A percentile compares a stretch with the other conserved stretches of the same genome.
phyloP scores from a whole-genome alignment of 2,113 vertebrate genomes.

The Sphyrna mokarran region DNA sequence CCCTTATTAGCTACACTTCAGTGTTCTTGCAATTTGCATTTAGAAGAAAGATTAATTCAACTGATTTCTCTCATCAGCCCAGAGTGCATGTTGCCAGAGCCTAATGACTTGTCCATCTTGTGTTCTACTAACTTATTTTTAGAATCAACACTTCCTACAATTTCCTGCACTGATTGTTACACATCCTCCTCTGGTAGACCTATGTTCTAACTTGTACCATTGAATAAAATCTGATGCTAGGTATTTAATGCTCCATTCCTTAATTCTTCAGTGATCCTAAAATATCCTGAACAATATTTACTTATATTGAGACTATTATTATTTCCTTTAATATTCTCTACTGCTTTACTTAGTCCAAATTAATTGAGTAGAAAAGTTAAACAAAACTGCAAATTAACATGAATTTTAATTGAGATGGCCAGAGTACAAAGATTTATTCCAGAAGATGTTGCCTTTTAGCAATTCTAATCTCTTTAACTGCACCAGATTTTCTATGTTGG shows the following conservation, averaged over 20 bases:
- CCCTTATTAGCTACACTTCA: not conserved
- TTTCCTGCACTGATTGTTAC: not conserved
- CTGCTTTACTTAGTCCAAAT: not conserved
- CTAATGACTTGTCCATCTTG: not conserved
- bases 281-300: not conserved
- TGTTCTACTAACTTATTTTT: not conserved
- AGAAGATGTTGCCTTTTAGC: not conserved
- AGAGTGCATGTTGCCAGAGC: not conserved
- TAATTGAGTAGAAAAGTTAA: not conserved
- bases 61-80: not conserved
- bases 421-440: not conserved
- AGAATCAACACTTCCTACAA: not conserved
- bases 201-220: not conserved
- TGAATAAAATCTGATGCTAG: not conserved
- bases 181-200: not conserved
- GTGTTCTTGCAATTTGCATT: not conserved
- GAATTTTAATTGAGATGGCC: not conserved
- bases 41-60: not conserved
- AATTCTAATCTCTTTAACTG: no score
- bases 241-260: not conserved
- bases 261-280: not conserved
- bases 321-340: not conserved
- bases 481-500: no score
- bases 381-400: not conserved
- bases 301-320: not conserved